A percentile compares a stretch with the other conserved stretches of the same genome.
These are phyloP conservation scores for Drosophila insularis DNA, from an alignment of 1,140 invertebrate species.

Conservation along the genomic window DNA sequence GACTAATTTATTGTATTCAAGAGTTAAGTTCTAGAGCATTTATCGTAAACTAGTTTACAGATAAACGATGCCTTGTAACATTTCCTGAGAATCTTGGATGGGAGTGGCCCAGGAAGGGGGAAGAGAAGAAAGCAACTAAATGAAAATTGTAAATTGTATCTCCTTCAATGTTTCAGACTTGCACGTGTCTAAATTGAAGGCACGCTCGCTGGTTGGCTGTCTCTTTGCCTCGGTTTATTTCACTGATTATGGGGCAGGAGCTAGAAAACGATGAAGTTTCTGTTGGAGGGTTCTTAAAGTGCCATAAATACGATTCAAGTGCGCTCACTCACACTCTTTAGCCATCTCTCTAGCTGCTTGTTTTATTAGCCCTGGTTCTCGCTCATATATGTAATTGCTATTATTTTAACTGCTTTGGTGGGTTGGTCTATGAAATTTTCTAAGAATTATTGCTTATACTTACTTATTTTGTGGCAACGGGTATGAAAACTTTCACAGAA, in stretches of 20 bases:
- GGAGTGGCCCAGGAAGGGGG: background rate
- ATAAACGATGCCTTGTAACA: conserved; percentile 38
- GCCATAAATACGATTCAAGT: conserved; percentile 63
- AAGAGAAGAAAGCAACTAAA: conserved; percentile 25
- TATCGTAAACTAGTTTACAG: conserved; percentile 69
- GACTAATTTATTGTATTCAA: conserved; percentile 51
- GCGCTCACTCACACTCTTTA: conserved; percentile 11
- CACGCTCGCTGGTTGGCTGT: conserved; percentile 42
- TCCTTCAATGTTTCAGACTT: conserved; percentile 25
- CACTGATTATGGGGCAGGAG: conserved; percentile 15
- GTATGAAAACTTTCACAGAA: conserved; percentile 43
- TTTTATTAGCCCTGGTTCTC: conserved; percentile 55
- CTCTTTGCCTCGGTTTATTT: background rate
- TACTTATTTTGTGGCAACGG: conserved; percentile 22
- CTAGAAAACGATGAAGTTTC: conserved; percentile 42
- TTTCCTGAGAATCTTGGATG: conserved; percentile 46
- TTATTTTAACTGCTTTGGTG: conserved; percentile 49
- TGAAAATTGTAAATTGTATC: conserved; percentile 56
- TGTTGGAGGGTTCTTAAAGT: conserved; percentile 62
- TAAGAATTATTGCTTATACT: conserved; percentile 54
- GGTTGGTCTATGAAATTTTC: conserved; percentile 39
- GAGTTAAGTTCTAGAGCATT: conserved; percentile 19
- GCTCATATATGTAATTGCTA: conserved; percentile 64
- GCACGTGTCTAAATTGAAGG: conserved; percentile 75
- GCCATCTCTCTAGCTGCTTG: conserved; percentile 11